A percentile compares a stretch with the other conserved stretches of the same genome.
Evolutionary conservation across 2,797 vertebrate genomes (phyloP).

Genomic region (Halcyon leucocephala): DNA sequence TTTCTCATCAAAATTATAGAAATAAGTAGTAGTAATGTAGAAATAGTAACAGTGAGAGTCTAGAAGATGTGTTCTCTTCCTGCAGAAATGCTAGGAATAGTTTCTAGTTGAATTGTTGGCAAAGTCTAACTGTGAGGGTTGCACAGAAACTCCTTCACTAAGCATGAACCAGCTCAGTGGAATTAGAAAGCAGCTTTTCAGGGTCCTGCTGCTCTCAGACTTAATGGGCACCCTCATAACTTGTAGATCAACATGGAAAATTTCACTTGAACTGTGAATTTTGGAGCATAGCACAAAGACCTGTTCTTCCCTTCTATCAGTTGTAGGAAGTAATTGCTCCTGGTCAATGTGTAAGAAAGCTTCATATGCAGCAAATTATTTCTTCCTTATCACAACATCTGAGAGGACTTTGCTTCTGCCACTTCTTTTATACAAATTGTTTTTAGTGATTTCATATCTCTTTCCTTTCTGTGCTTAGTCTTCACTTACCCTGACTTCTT

Average conservation of each 20-base stretch:
- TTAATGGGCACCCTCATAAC: rapidly evolving
- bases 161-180: not conserved
- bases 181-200: not conserved
- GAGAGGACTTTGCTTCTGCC: not conserved
- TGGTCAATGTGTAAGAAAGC: not conserved
- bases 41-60: not conserved
- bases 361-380: not conserved
- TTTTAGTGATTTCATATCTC: not conserved
- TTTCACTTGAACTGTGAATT: not conserved
- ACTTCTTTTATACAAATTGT: not conserved
- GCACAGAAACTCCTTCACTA: not conserved
- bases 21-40: not conserved
- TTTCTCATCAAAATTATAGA: not conserved
- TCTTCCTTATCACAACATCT: not conserved
- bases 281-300: not conserved
- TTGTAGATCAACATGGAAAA: not conserved
- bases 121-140: not conserved
- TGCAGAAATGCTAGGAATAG: not conserved
- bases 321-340: not conserved
- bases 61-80: not conserved
- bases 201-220: not conserved
- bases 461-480: not conserved
- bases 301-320: not conserved
- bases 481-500: not conserved
- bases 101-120: not conserved